Evolutionary conservation across 64 coral and sea anemone species (phyloP).

Genomic region (Montipora capricornis): DNA sequence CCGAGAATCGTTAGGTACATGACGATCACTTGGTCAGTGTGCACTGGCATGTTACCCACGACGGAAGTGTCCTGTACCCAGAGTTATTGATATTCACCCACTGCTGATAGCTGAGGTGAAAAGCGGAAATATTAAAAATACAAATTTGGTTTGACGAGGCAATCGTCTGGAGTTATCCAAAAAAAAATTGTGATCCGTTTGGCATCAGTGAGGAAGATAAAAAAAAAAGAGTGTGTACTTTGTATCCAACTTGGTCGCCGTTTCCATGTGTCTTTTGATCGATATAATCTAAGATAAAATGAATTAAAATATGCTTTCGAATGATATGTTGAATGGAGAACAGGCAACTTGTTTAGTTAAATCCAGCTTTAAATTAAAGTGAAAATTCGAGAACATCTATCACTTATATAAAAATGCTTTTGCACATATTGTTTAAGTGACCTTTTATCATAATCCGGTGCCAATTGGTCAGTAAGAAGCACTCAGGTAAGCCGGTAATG

Average conservation of each 20-base stretch:
- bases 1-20: background rate
- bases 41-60: background rate
- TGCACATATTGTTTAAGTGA: background rate
- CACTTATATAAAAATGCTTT: background rate
- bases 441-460: constrained; percentile 2
- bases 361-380: background rate
- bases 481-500: background rate
- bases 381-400: background rate
- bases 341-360: background rate
- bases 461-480: background rate
- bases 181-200: background rate
- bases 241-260: too few species aligned
- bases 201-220: background rate
- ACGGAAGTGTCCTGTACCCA: background rate
- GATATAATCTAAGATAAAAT: background rate
- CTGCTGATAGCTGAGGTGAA: constrained; percentile 24
- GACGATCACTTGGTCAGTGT: background rate
- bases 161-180: constrained; percentile 13
- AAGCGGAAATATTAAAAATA: constrained; percentile 44
- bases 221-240: too few species aligned
- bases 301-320: too few species aligned
- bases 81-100: constrained; percentile 19
- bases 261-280: too few species aligned
- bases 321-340: background rate
- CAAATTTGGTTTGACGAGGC: constrained; percentile 11